Evolutionary conservation across 2,113 vertebrate genomes (phyloP).

Genomic region (Columbina picui): DNA sequence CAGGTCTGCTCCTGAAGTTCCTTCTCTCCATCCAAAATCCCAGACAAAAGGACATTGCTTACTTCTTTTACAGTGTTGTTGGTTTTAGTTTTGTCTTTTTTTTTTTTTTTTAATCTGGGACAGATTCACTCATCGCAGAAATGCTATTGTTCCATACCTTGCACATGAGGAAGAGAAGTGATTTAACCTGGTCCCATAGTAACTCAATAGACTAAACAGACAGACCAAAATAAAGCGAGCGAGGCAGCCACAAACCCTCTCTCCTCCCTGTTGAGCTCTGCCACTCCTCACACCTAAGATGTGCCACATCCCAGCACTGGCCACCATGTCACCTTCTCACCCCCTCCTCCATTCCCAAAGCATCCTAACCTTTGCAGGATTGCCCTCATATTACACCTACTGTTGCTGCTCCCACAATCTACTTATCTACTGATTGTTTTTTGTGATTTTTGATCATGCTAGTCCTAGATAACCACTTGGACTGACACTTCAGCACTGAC

Average conservation of each 20-base stretch:
- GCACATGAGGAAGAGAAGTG: not conserved
- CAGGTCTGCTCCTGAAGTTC: not conserved
- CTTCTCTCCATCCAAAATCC: not conserved
- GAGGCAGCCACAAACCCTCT: fast-evolving
- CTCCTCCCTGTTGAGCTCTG: not conserved
- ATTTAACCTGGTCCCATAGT: not conserved
- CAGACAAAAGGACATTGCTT: not conserved
- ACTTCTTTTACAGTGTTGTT: not conserved
- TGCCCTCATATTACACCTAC: fast-evolving
- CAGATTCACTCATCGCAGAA: not conserved
- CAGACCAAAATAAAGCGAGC: not conserved
- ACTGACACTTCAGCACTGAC: not conserved
- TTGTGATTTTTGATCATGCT: not conserved
- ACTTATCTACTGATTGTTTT: not conserved
- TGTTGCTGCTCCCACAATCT: not conserved
- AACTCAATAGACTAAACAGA: not conserved
- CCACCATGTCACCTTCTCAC: not conserved
- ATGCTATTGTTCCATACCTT: not conserved
- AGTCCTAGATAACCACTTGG: not conserved
- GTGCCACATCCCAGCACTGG: not conserved
- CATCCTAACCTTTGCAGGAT: not conserved
- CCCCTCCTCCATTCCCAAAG: not conserved
- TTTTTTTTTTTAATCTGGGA: not conserved
- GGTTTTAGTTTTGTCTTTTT: too few species aligned
- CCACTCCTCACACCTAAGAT: not conserved